phyloP scores from a whole-genome alignment of 1,140 invertebrate genomes.

The Hypsibius dujardini region DNA sequence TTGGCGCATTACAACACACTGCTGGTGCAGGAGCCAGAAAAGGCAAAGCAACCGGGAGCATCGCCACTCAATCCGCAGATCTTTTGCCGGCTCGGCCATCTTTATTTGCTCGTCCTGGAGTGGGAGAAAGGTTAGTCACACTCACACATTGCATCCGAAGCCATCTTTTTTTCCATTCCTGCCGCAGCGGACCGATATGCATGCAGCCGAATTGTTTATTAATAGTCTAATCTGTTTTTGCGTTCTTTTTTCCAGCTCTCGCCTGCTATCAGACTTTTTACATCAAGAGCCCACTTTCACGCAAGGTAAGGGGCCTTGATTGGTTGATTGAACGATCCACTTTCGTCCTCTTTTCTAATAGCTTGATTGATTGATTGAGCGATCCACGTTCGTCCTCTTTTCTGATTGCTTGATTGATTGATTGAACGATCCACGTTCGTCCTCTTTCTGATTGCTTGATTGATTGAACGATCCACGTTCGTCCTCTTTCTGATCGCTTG shows the following conservation, averaged over 20 bases:
- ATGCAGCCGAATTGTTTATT: slow-evolving; percentile 2
- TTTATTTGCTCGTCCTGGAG: slow-evolving; percentile 71
- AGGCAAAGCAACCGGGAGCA: not conserved
- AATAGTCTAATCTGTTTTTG: not conserved
- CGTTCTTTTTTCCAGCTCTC: slow-evolving; percentile 49
- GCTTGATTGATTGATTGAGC: too few species aligned
- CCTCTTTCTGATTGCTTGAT: too few species aligned
- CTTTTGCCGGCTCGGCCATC: slow-evolving; percentile 80
- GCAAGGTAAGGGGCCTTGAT: slow-evolving; percentile 42
- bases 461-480: too few species aligned
- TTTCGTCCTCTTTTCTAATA: too few species aligned
- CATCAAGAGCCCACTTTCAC: slow-evolving; percentile 46
- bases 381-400: too few species aligned
- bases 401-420: too few species aligned
- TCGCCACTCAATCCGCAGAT: slow-evolving; percentile 59
- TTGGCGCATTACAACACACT: not conserved
- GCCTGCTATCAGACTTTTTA: slow-evolving; percentile 86
- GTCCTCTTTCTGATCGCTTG: too few species aligned
- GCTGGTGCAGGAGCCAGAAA: not conserved
- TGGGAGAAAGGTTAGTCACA: slow-evolving; percentile 53
- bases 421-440: too few species aligned
- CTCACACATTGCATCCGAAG: slow-evolving; percentile 17
- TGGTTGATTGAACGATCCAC: too few species aligned
- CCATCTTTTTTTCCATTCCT: slow-evolving; percentile 15
- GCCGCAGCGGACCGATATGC: not conserved